Percentiles rank a stretch among this genome's conserved stretches.
These are phyloP conservation scores for Eucidaris tribuloides DNA, from an alignment of 35 echinoderm and acorn worm genomes.

Conservation along the genomic window DNA sequence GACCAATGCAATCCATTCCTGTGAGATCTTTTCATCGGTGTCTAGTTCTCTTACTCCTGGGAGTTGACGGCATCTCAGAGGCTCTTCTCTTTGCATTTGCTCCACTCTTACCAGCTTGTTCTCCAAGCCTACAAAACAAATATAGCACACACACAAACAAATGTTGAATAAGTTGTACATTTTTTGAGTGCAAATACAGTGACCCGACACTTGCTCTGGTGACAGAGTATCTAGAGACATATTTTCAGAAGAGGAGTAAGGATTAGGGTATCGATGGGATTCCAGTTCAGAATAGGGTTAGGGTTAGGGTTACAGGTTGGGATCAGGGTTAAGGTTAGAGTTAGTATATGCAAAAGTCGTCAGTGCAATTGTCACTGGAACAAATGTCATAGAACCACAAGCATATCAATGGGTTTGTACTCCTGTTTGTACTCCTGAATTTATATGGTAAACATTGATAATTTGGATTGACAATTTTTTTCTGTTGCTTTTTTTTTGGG, in stretches of 20 bases:
- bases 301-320: no score
- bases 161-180: background rate
- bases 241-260: background rate
- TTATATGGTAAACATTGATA: no score
- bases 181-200: background rate
- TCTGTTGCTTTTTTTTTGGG: no score
- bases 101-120: constrained; percentile 2
- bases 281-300: no score
- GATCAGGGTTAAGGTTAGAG: no score
- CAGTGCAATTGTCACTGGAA: no score
- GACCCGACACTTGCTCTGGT: background rate
- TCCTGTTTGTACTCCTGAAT: no score
- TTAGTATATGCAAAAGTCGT: no score
- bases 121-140: background rate
- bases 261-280: background rate
- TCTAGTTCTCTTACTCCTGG: background rate
- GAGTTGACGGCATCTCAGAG: background rate
- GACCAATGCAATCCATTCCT: background rate
- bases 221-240: background rate
- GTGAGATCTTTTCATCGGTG: background rate
- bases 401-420: no score
- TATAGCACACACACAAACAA: no score
- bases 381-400: no score
- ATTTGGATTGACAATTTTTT: no score
- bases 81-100: background rate